Conservation (phyloP, 2,113 vertebrate species). For the Syngnathoides biaculeatus region DNA sequence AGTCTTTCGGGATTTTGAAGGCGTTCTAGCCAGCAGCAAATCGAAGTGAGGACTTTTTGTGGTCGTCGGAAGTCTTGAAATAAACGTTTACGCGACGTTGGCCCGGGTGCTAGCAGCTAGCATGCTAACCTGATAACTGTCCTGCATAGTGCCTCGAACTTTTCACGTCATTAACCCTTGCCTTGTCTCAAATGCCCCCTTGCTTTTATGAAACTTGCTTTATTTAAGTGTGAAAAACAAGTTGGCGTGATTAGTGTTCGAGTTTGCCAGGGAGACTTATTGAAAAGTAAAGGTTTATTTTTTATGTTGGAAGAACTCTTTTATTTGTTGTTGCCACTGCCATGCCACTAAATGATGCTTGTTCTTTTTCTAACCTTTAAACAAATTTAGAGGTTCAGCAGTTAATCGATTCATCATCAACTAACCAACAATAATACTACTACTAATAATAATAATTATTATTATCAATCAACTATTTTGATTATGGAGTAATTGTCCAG, state of each 20-base stretch:
- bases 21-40: conserved; percentile 4
- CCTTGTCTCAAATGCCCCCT: background rate
- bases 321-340: background rate
- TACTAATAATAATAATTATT: no score
- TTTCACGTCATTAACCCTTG: conserved; percentile 39
- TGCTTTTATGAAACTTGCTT: background rate
- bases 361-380: background rate
- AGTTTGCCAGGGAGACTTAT: background rate
- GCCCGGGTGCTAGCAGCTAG: conserved; percentile 61
- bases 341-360: background rate
- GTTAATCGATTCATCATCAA: no score
- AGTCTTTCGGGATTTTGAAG: background rate
- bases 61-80: conserved; percentile 6
- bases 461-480: no score
- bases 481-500: no score
- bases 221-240: background rate
- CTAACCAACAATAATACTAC: no score
- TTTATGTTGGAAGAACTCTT: conserved; percentile 1
- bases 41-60: conserved; percentile 18
- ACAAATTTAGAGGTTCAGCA: background rate
- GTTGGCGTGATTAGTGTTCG: background rate
- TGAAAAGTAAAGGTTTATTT: conserved; percentile 13
- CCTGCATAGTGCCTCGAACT: conserved; percentile 41
- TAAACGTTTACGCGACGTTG: conserved; percentile 60
- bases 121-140: conserved; percentile 54